A percentile compares a stretch with the other conserved stretches of the same genome.
Conservation (phyloP, 2,797 vertebrate genomes). For the Alcedo atthis region DNA sequence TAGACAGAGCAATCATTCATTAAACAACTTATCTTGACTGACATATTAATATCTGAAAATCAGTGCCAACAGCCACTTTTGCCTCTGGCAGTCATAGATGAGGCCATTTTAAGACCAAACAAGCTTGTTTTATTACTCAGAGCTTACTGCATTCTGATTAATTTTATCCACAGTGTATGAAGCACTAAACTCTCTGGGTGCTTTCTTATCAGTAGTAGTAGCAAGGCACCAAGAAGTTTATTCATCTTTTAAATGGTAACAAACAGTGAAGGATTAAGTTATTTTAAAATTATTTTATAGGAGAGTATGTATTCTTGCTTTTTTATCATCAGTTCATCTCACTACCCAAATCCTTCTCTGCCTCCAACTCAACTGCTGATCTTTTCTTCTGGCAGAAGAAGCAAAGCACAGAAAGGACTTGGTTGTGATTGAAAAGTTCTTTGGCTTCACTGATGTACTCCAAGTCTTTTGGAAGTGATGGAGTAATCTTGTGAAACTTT, state of each 20-base stretch:
- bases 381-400: neutral
- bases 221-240: neutral
- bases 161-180: neutral
- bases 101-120: neutral
- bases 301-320: neutral
- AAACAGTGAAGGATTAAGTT: neutral
- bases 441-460: neutral
- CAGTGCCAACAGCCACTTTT: neutral
- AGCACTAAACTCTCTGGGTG: neutral
- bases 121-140: neutral
- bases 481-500: conserved; percentile 20
- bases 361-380: neutral
- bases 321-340: neutral
- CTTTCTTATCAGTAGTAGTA: neutral
- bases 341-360: neutral
- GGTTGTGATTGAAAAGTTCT: neutral
- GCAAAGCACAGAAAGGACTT: neutral
- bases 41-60: neutral
- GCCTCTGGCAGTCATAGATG: neutral
- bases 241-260: neutral
- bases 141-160: neutral
- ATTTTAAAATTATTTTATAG: neutral
- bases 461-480: conserved; percentile 35
- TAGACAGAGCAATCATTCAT: conserved; percentile 17
- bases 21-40: conserved; percentile 13